phyloP scores from a whole-genome alignment of 2,888 invertebrate species.

The Trypoxylon attenuatum region DNA sequence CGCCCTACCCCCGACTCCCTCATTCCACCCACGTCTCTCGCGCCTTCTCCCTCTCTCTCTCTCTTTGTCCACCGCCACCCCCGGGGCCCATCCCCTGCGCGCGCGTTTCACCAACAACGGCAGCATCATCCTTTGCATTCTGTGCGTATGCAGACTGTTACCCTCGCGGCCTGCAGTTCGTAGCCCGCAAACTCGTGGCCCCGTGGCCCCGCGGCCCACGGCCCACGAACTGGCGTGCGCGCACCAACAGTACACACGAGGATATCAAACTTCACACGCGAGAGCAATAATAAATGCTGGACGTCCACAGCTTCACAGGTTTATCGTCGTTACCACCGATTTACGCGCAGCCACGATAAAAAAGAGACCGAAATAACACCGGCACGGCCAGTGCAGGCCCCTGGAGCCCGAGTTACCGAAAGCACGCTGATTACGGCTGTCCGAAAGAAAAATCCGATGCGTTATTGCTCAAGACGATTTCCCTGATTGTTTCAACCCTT shows the following conservation, averaged over 20 bases:
- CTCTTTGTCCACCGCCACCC: conserved; percentile 17
- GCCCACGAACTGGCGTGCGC: conserved; percentile 11
- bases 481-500: too few relatives aligned
- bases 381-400: too few relatives aligned
- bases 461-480: conserved; percentile 13
- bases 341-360: conserved; percentile 51
- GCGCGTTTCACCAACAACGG: conserved; percentile 49
- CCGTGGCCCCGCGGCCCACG: conserved; percentile 14
- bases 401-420: conserved; percentile 38
- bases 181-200: too few relatives aligned
- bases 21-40: conserved; percentile 37
- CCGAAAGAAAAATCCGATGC: conserved; percentile 44
- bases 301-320: conserved; percentile 58
- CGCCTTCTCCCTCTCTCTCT: conserved; percentile 27
- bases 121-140: conserved; percentile 55
- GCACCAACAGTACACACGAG: conserved; percentile 40
- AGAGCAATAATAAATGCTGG: conserved; percentile 65
- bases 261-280: conserved; percentile 67
- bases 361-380: conserved; percentile 43
- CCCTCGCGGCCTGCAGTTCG: background rate
- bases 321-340: conserved; percentile 56
- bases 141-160: conserved; percentile 43
- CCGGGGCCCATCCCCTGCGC: conserved; percentile 40
- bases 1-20: conserved; percentile 57
- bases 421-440: conserved; percentile 49